Evolutionary conservation across 1,140 invertebrate genomes (phyloP), one percentile per base, ranked within the genome.

Genomic region (Leptinotarsa undecemlineata): DNA sequence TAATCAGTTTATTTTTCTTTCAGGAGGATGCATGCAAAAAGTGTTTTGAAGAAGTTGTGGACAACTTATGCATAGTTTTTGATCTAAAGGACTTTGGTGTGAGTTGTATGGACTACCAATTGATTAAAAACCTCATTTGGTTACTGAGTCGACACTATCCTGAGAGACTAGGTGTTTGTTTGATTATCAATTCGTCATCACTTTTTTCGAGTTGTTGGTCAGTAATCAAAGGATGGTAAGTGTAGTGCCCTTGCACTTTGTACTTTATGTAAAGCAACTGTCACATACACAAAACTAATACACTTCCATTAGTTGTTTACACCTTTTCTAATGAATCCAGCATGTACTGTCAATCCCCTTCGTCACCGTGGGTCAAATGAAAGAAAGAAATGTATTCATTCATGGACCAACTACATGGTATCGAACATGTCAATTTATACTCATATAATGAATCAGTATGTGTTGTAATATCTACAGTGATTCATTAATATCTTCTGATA

Each of bases 21-120:
- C 86, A 91, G 90, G 92, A 93, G 84, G 90, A 91, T 81, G 91
- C 91, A 3, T 92, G 91, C 83, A 91, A 92, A 80, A 91, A 88
- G 83, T 92, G 91, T 86, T 92, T 93, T 84, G 92, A 93, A 82
- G 91, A 92, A 84, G 91, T 93, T 3, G 88, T 92, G n/a, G 92
- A 93, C 83, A 92, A 92, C 80, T 81, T 93, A 3, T 93, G 92
- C 80, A 92, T 93, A 79, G 89, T 94, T 26, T 93, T 94, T 85
- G 92, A 94, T 81, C 81, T 94, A 70, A 89, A 90, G 70, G 90
- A 90, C 73, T 93, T 94, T 81, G 91, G 90, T 57, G 84, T 92
- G 47, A 89, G 86, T 20, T 92, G 91, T 81, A 93, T 93, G 92
- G 92, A 93, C 79, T 93, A 93, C 82, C 91, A 92, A 82, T 87